Percentiles rank a stretch among this genome's conserved stretches.
These are phyloP conservation scores for Zhengitettix transpicula DNA, from an alignment of 2,888 invertebrate species.

Conservation along the genomic window DNA sequence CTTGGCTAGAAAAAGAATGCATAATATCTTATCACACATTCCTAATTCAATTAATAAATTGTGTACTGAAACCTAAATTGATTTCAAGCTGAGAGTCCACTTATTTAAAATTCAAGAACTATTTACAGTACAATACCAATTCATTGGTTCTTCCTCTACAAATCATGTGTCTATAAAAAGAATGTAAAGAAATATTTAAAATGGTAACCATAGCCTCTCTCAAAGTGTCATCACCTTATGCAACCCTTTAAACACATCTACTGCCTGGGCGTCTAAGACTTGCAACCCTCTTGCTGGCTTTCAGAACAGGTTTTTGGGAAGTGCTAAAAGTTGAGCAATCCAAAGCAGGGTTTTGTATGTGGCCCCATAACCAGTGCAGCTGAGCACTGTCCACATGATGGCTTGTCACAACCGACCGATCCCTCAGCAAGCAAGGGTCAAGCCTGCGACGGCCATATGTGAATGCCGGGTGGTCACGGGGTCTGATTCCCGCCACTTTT, in stretches of 20 bases:
- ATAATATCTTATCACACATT: too few relatives aligned
- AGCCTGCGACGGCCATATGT: conserved; percentile 33
- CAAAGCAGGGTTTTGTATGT: not conserved
- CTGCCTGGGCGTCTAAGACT: not conserved
- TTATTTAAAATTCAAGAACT: too few relatives aligned
- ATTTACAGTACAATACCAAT: too few relatives aligned
- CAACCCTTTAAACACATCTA: not conserved
- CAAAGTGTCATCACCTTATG: too few relatives aligned
- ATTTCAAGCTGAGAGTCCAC: too few relatives aligned
- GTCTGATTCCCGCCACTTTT: conserved; percentile 34
- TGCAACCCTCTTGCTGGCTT: not conserved
- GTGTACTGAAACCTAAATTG: too few relatives aligned
- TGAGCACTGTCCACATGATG: conserved; percentile 34
- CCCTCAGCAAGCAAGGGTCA: conserved; percentile 26
- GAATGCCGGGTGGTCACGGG: conserved; percentile 48
- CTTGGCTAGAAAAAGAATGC: too few relatives aligned
- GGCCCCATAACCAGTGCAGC: conserved; percentile 22
- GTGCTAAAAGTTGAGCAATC: not conserved
- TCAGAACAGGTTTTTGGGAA: not conserved
- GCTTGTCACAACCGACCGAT: conserved; percentile 28
- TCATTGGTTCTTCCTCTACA: too few relatives aligned
- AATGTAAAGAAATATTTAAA: too few relatives aligned
- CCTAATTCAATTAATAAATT: too few relatives aligned
- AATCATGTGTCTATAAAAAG: too few relatives aligned
- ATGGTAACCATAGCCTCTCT: too few relatives aligned